These are phyloP conservation scores for Ischnura elegans DNA, from an alignment of 2,888 invertebrate genomes.

Conservation along the genomic window DNA sequence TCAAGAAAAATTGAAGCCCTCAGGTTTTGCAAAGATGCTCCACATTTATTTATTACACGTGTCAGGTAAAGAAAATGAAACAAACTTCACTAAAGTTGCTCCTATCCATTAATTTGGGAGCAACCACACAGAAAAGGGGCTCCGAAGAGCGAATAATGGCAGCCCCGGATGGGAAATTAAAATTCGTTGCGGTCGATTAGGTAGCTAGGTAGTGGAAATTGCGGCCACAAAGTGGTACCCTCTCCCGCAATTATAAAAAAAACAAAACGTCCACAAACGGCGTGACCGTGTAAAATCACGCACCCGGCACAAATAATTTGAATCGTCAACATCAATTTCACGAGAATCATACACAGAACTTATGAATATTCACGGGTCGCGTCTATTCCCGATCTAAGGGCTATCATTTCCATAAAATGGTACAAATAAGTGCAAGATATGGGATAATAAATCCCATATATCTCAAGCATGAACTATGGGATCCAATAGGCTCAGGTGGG, in stretches of 20 bases:
- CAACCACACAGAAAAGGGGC: not conserved
- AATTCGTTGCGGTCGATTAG: not conserved
- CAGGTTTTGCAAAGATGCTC: not conserved
- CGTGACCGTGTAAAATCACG: not conserved
- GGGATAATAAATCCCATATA: not conserved
- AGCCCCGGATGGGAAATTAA: not conserved
- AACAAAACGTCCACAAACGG: not conserved
- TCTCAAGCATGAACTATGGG: not conserved
- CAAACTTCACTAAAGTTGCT: not conserved
- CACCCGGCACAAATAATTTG: conserved; percentile 1
- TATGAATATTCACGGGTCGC: not conserved
- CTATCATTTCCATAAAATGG: not conserved
- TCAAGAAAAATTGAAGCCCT: not conserved
- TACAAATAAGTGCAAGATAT: not conserved
- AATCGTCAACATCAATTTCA: not conserved
- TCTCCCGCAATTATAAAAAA: not conserved
- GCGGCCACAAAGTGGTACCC: conserved; percentile 6
- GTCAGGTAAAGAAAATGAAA: not conserved
- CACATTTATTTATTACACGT: not conserved
- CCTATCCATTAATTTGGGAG: not conserved
- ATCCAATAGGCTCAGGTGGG: not conserved
- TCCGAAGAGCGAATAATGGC: not conserved
- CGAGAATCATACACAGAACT: not conserved
- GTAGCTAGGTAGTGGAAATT: not conserved
- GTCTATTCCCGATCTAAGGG: not conserved